Base-by-base conservation (phyloP, 2,888 invertebrate species). In the Phortica okadai region DNA sequence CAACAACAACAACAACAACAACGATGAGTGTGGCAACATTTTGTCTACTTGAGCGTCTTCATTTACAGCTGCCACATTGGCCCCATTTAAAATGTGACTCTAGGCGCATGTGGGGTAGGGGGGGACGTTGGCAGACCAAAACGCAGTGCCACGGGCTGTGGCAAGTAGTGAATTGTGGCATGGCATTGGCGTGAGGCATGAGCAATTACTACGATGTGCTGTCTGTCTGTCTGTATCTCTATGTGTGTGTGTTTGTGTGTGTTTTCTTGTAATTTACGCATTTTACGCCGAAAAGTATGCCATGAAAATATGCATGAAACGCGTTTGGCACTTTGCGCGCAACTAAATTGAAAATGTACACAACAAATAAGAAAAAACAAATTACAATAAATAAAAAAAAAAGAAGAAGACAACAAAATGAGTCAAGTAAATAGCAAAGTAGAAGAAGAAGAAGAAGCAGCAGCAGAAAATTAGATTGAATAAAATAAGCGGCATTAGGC, bases 241-340 rank as follows among this genome's bases (percentile, higher is more conserved):
- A 7, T 41, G 41, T 25, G 42, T 64, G 41, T 64, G 25, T 59
- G 16, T 33, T 5, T 8, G 8, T 64, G 8, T 64, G 25, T 33
- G 11, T 67, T 44, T 50, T 50, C 50, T 50, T 66, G 16, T 54
- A 75, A 72, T 58, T 54, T 62, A 58, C 73, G 59, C 62, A 66
- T 66, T 66, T 66, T n/a, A 69, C 75, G 76, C 74, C 74, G 41
- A 78, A 77, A 80, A 75, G 66, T 75, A 73, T 69, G 75, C 77
- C 69, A 25, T 72, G 76, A 72, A 78, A 78, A 80, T 50, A 78
- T 82, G 76, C 77, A 80, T 82, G 78, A 67, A 44, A 67, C 10
- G n/a, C 16, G 44, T 14, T 67, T 42, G 50, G 0, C 50, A 50
- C 14, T 67, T 44, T 67, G 16, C 10, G 10, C 44, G 4, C 6